phyloP scores from a whole-genome alignment of 2,113 vertebrate genomes.

The Megalops atlanticus region DNA sequence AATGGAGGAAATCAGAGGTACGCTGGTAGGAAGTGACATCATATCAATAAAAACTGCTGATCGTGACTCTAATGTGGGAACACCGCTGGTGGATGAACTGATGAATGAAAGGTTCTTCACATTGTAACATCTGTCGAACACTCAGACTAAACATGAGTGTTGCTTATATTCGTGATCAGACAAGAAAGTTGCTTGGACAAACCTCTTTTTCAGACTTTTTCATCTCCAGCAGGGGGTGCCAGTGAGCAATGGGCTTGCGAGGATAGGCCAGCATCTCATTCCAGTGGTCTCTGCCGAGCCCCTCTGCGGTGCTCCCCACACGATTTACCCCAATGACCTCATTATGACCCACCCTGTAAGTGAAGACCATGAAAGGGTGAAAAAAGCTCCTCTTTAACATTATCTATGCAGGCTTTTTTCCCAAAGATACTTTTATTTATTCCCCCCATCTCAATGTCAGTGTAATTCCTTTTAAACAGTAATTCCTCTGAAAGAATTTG shows the following conservation, averaged over 20 bases:
- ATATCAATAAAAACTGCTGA: background rate
- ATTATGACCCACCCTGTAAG: slow-evolving; percentile 91
- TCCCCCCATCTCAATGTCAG: background rate
- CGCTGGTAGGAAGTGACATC: background rate
- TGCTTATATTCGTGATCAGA: no score
- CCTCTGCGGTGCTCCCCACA: slow-evolving; percentile 83
- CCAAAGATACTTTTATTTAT: background rate
- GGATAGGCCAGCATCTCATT: slow-evolving; percentile 98
- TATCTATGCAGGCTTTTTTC: background rate
- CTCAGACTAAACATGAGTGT: no score
- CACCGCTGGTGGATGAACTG: background rate
- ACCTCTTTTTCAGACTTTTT: slow-evolving; percentile 98
- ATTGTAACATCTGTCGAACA: no score
- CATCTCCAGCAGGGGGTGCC: slow-evolving; percentile 92
- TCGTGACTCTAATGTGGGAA: background rate
- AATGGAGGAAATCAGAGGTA: background rate
- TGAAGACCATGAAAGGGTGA: background rate
- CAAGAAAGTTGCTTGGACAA: background rate
- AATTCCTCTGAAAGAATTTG: background rate
- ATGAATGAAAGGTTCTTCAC: background rate
- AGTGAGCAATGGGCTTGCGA: slow-evolving; percentile 95
- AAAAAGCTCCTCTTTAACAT: background rate
- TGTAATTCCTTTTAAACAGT: background rate
- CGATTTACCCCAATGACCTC: slow-evolving; percentile 95
- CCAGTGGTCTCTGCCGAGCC: slow-evolving; percentile 96